Conservation (phyloP, 2,797 vertebrate species). For the Enteromius radiatus region DNA sequence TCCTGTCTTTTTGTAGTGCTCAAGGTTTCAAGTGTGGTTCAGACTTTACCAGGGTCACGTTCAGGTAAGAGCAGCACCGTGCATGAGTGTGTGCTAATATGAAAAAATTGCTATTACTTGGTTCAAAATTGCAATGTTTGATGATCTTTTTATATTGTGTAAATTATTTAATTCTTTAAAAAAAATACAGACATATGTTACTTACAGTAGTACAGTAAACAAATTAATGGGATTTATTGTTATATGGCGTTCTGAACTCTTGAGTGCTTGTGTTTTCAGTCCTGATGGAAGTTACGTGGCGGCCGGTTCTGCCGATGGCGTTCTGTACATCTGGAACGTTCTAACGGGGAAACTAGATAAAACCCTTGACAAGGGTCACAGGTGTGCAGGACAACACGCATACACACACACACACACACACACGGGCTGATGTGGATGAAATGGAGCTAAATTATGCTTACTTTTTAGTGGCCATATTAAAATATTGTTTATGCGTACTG, state of each 20-base stretch:
- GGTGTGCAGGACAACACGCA: slow-evolving; percentile 74
- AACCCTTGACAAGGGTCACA: slow-evolving; percentile 87
- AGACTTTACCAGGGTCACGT: slow-evolving; percentile 95
- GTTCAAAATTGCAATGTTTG: background rate
- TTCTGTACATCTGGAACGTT: slow-evolving; percentile 91
- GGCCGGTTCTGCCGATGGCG: slow-evolving; percentile 91
- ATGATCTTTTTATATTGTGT: background rate
- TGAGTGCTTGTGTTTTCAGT: slow-evolving; percentile 67
- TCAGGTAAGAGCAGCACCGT: slow-evolving; percentile 81
- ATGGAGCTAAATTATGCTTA: too few species aligned
- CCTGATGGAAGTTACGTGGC: slow-evolving; percentile 90
- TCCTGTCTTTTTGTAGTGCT: slow-evolving; percentile 74
- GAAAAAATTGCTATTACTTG: background rate
- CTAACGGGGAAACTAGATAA: slow-evolving; percentile 90
- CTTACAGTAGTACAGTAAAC: too few species aligned
- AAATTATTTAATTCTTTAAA: too few species aligned
- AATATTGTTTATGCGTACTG: too few species aligned
- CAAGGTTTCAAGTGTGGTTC: slow-evolving; percentile 96
- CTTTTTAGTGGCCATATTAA: too few species aligned
- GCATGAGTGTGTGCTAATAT: background rate
- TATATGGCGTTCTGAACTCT: background rate
- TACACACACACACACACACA: too few species aligned
- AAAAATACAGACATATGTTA: too few species aligned
- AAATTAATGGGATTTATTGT: too few species aligned
- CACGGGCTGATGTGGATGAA: too few species aligned